Base-by-base conservation (phyloP, 2,797 vertebrate genomes). In the Bufotes viridis region DNA sequence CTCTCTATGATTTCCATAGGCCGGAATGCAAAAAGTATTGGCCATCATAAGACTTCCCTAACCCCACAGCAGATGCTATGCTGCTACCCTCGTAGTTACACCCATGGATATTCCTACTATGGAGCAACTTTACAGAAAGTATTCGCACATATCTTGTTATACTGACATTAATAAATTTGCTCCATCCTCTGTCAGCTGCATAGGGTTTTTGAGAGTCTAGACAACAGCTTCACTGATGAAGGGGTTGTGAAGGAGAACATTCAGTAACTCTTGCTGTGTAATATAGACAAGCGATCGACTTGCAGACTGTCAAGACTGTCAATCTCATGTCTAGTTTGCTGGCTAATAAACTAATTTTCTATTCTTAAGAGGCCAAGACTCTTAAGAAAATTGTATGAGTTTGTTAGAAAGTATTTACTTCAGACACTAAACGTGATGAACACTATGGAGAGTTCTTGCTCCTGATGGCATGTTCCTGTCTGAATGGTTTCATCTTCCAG, bases 381-480 rank as follows among this genome's bases (percentile, higher is more conserved):
- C 42, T 42, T 42, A 42, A 42, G 57, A 85, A 49, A 51, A 20
- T 18, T 76, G 34, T 63, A 85, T 24, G 34, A 78, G 24, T 84
- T 75, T 84, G 55, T 15, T 58, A 57, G 55, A 72, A 82, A 51
- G 58, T 75, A 51, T 75, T 75, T 75, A 61, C 70, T 15, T 34
- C 51, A 72, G n/a, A 53, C 55, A 51, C 22, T 18, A 49, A 65
- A 63, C 15, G 65, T 51, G 72, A 85, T 78, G 83, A 78, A 15
- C 34, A 12, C 70, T 76, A 84, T 85, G 82, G 58, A 78, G 72
- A 63, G n/a, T 24, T 51, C 22, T 63, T 63, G 22, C 51, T 61
- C 58, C 57, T 61, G 58, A 17, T 85, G 58, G 34, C 83, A 61
- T 76, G 42, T 26, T 75, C 58, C 57, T 20, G 9, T 65, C 22